Conservation (phyloP, 2,888 invertebrate genomes). For the Crioceris asparagi region DNA sequence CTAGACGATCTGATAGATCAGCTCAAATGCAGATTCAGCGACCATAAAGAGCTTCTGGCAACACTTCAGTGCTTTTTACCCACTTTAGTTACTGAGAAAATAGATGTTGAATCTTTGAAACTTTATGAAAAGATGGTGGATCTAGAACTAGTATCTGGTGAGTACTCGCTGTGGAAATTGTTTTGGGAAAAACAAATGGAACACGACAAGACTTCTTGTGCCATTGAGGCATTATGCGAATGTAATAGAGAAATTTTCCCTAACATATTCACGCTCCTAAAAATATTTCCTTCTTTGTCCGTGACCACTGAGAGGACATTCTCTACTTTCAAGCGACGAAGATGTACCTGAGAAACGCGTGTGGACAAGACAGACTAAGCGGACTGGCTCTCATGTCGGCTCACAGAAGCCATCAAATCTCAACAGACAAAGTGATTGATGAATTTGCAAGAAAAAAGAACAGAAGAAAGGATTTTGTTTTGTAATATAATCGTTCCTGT, state of each 20-base stretch:
- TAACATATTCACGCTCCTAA: too few species aligned
- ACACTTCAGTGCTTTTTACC: too few species aligned
- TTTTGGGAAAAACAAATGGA: not conserved
- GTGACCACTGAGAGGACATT: constrained; percentile 1
- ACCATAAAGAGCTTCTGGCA: not conserved
- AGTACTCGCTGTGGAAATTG: constrained; percentile 1
- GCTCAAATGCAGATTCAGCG: not conserved
- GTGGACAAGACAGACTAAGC: too few species aligned
- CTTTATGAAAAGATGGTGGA: too few species aligned
- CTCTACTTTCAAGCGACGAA: not conserved
- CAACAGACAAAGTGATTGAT: not conserved
- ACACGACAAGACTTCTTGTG: not conserved
- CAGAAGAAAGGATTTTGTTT: not conserved
- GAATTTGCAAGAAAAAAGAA: not conserved
- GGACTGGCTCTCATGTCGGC: constrained; percentile 1
- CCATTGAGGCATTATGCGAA: not conserved
- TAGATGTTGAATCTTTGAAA: too few species aligned
- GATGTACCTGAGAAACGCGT: too few species aligned
- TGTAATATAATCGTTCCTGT: too few species aligned
- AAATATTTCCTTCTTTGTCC: constrained; percentile 1
- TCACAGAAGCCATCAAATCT: not conserved
- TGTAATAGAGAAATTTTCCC: too few species aligned
- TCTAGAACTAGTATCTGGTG: too few species aligned
- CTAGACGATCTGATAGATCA: not conserved
- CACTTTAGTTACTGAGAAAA: too few species aligned